These are phyloP conservation scores for Perizoma flavofasciatum DNA, from an alignment of 2,888 invertebrate genomes.

Conservation along the genomic window DNA sequence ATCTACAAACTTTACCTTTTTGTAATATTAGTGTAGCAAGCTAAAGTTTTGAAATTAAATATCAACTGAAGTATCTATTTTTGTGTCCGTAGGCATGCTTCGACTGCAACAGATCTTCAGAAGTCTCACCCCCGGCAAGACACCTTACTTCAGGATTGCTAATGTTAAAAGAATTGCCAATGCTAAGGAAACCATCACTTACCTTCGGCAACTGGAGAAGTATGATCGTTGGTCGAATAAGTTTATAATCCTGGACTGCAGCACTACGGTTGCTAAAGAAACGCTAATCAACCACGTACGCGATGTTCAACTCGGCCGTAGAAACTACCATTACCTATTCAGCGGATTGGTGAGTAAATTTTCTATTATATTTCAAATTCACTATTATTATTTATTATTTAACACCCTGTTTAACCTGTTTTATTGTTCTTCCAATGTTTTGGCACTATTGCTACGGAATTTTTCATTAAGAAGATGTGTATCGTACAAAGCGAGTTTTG, in stretches of 20 bases:
- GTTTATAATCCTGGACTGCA: constrained; percentile 94
- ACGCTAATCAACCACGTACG: constrained; percentile 93
- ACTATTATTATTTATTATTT: not conserved
- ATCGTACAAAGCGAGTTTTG: no score
- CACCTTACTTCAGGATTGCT: constrained; percentile 93
- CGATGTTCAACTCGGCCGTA: constrained; percentile 92
- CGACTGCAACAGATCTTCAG: constrained; percentile 96
- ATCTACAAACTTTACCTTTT: no score
- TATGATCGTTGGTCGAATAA: constrained; percentile 93
- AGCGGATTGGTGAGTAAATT: constrained; percentile 91
- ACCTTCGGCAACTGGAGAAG: constrained; percentile 90
- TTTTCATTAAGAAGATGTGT: no score
- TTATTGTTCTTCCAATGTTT: no score
- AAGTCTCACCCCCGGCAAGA: constrained; percentile 91
- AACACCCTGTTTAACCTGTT: no score
- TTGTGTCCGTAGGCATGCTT: constrained; percentile 87
- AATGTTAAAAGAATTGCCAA: constrained; percentile 93
- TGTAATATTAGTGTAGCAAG: no score
- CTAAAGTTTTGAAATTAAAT: no score
- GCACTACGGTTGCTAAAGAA: constrained; percentile 93
- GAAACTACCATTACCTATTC: constrained; percentile 96
- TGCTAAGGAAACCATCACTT: constrained; percentile 92
- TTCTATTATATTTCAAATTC: not conserved
- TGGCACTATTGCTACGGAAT: no score
- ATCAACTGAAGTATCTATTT: not conserved